phyloP scores from a whole-genome alignment of 1,140 invertebrate species.

The Brachionus koreanus region DNA sequence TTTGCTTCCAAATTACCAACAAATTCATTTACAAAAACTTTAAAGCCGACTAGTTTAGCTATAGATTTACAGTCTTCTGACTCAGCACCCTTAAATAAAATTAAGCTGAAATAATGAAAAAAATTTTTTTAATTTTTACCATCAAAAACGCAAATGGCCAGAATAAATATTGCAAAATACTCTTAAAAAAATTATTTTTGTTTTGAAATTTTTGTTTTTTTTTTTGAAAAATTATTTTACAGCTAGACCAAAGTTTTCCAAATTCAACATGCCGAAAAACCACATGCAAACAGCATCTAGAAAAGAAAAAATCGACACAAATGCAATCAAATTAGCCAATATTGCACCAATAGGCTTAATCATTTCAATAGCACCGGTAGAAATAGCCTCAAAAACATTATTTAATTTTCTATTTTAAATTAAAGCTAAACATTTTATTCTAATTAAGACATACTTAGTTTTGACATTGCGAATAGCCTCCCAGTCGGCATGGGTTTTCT shows the following conservation, averaged over 20 bases:
- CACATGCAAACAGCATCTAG: conserved; percentile 48
- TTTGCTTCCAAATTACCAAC: too few relatives aligned
- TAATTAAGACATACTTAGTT: neutral
- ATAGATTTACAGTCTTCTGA: conserved; percentile 16
- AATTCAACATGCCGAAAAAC: conserved; percentile 47
- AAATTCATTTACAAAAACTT: conserved; percentile 44
- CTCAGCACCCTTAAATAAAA: neutral
- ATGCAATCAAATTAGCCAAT: conserved; percentile 45
- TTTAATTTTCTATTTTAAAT: neutral
- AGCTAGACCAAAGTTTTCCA: conserved; percentile 41
- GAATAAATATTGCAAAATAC: conserved; percentile 42
- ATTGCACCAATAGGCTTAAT: conserved; percentile 32
- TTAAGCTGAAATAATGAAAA: neutral
- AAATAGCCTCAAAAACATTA: conserved; percentile 42
- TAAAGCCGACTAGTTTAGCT: conserved; percentile 17
- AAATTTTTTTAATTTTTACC: neutral
- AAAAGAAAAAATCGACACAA: conserved; percentile 47
- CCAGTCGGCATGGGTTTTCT: conserved; percentile 29
- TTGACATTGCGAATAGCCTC: conserved; percentile 8
- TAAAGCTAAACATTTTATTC: neutral
- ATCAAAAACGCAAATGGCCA: conserved; percentile 44
- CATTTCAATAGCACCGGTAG: neutral
- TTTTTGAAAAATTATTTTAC: neutral
- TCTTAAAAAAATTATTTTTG: conserved; percentile 6
- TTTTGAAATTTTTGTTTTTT: neutral